These are phyloP conservation scores for Poeciliopsis occidentalis DNA, from an alignment of 2,113 vertebrate species.

Conservation along the genomic window DNA sequence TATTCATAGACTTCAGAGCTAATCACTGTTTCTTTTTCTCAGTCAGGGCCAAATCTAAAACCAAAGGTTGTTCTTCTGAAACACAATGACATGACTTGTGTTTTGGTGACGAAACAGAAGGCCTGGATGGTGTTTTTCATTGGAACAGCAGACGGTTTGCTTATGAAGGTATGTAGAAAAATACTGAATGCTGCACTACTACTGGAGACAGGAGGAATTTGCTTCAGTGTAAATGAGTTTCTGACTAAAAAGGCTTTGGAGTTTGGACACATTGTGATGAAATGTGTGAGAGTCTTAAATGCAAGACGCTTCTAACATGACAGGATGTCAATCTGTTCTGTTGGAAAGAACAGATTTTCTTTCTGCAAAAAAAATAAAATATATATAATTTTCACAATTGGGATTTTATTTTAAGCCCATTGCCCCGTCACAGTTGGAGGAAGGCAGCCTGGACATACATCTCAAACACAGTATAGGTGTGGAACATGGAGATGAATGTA, in stretches of 20 bases:
- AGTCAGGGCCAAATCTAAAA: neutral
- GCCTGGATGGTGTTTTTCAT: constrained; percentile 67
- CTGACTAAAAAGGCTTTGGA: too few relatives aligned
- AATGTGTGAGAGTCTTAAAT: too few relatives aligned
- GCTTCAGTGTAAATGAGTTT: too few relatives aligned
- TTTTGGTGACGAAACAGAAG: constrained; percentile 83
- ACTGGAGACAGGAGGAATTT: too few relatives aligned
- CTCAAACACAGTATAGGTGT: constrained; percentile 15
- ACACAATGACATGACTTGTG: constrained; percentile 83
- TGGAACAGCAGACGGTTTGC: constrained; percentile 78
- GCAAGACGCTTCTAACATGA: too few relatives aligned
- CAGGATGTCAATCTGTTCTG: too few relatives aligned
- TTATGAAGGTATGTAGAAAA: constrained; percentile 84
- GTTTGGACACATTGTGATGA: too few relatives aligned
- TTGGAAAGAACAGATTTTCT: too few relatives aligned
- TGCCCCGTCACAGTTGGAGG: constrained; percentile 3
- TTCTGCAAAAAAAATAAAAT: too few relatives aligned
- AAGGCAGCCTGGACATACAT: neutral
- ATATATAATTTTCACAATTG: too few relatives aligned
- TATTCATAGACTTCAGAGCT: neutral
- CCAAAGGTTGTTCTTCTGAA: constrained; percentile 71
- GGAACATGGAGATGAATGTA: neutral
- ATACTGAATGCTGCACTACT: too few relatives aligned
- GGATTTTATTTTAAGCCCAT: too few relatives aligned
- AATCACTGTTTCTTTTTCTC: neutral